Base-by-base conservation (phyloP, 2,797 vertebrate species). In the Echiichthys vipera region DNA sequence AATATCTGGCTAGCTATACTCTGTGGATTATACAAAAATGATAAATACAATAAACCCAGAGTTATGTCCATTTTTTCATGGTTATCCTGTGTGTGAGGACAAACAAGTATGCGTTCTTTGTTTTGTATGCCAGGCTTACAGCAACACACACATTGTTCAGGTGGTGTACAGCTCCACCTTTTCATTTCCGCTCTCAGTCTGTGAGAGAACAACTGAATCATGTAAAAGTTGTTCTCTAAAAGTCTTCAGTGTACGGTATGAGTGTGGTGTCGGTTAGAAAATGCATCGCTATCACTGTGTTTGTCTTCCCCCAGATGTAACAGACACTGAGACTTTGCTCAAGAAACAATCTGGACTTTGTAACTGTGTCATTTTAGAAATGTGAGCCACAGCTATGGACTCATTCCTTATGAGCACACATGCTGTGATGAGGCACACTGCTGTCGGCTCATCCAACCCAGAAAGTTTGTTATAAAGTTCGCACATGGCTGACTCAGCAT, bases 361-460 rank as follows among this genome's bases (percentile, higher is more conserved):
- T 49, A 22, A 27, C 72, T 54, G 49, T 69, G 53, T 69, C 49
- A 51, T 29, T 72, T 67, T 12, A 22, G 59, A 74, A 84, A 83
- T 37, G 46, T 63, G 59, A 79, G 73, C 70, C 42, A 37, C 62
- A 47, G 54, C 18, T 13, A 47, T 46, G 61, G 59, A 49, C 51
- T 64, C 39, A 37, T 71, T 70, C 51, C 55, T 34, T 59, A 71
- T 42, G 54, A 59, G 63, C 57, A 58, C 51, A 49, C 78, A 61
- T 70, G 76, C 61, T 84, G 74, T 57, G 65, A 75, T 74, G n/a
- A n/a, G n/a, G 66, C 55, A 53, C 71, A 50, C 45, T 42, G 15
- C 39, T 77, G 43, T 11, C 5, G 20, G 27, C 20, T 72, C 39
- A 39, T 22, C 37, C 36, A 37, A 22, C 27, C 47, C 30, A 40